Conservation (phyloP, 2,797 vertebrate species). For the Gobionotothen gibberifrons region DNA sequence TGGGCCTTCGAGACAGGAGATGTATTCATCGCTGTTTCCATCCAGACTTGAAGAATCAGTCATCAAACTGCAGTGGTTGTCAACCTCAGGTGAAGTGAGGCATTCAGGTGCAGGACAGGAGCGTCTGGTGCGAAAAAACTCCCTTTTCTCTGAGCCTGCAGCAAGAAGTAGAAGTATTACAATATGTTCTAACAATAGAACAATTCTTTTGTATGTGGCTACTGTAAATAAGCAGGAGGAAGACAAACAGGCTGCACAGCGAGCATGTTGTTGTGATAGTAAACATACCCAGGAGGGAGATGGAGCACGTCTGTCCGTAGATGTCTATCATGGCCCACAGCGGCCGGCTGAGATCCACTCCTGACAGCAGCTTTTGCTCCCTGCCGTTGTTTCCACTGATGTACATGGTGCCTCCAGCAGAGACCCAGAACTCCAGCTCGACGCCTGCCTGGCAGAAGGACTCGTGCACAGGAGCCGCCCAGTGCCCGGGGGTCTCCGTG, state of each 20-base stretch:
- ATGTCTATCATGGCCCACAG: constrained; percentile 90
- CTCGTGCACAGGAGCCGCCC: constrained; percentile 72
- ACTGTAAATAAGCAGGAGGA: neutral
- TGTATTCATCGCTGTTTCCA: neutral
- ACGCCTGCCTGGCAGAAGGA: constrained; percentile 42
- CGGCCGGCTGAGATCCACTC: constrained; percentile 65
- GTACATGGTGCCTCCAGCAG: constrained; percentile 61
- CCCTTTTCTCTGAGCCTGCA: constrained; percentile 77
- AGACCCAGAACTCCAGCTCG: constrained; percentile 85
- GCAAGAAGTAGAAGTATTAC: neutral
- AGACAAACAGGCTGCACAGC: neutral
- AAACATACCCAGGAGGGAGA: constrained; percentile 83
- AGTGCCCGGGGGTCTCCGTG: constrained; percentile 72
- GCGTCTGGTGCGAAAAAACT: neutral
- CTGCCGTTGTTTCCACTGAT: neutral
- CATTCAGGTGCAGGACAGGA: constrained; percentile 66
- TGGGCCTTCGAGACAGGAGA: neutral
- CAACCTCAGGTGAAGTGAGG: neutral
- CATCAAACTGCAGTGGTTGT: neutral
- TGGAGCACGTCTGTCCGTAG: constrained; percentile 84
- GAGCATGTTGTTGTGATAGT: neutral
- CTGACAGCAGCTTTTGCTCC: constrained; percentile 30
- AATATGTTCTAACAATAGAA: neutral
- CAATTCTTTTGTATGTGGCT: neutral
- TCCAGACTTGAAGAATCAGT: neutral